phyloP scores from a whole-genome alignment of 2,797 vertebrate species.

The Enteromius anoplus region DNA sequence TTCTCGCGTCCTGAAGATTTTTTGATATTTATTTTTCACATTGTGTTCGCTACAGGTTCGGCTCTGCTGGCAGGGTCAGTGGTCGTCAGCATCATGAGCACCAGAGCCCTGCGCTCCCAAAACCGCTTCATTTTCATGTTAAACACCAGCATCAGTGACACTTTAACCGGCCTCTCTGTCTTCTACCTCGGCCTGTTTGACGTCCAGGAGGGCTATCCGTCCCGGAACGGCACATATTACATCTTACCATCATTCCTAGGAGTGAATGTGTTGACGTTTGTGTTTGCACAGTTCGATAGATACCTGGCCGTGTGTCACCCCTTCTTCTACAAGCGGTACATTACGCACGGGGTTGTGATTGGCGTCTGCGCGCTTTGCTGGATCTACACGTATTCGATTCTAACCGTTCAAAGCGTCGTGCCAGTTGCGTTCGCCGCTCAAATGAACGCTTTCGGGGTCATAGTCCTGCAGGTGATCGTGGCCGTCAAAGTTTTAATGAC shows the following conservation, averaged over 20 bases:
- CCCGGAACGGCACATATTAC: slow-evolving; percentile 76
- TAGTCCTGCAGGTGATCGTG: slow-evolving; percentile 77
- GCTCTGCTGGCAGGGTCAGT: slow-evolving; percentile 77
- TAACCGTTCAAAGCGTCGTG: slow-evolving; percentile 76
- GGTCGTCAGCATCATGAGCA: slow-evolving; percentile 71
- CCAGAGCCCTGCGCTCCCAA: slow-evolving; percentile 71
- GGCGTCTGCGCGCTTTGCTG: slow-evolving; percentile 75
- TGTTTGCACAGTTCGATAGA: slow-evolving; percentile 82
- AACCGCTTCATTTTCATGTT: slow-evolving; percentile 84
- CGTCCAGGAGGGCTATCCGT: slow-evolving; percentile 79
- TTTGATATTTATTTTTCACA: slow-evolving; percentile 77
- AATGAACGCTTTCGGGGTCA: slow-evolving; percentile 77
- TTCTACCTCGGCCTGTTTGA: slow-evolving; percentile 83
- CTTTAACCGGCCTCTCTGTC: slow-evolving; percentile 77
- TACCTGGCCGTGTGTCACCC: slow-evolving; percentile 80
- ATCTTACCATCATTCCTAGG: slow-evolving; percentile 81
- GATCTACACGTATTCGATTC: slow-evolving; percentile 76
- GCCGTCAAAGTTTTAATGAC: slow-evolving; percentile 78
- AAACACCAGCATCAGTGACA: slow-evolving; percentile 84
- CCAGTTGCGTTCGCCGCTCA: slow-evolving; percentile 75
- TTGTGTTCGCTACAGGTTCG: slow-evolving; percentile 75
- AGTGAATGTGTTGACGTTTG: slow-evolving; percentile 80
- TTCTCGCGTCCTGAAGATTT: slow-evolving; percentile 74
- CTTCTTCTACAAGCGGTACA: slow-evolving; percentile 77
- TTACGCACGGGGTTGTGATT: slow-evolving; percentile 68